phyloP scores from a whole-genome alignment of 2,888 invertebrate species.

The Chirona hameri region DNA sequence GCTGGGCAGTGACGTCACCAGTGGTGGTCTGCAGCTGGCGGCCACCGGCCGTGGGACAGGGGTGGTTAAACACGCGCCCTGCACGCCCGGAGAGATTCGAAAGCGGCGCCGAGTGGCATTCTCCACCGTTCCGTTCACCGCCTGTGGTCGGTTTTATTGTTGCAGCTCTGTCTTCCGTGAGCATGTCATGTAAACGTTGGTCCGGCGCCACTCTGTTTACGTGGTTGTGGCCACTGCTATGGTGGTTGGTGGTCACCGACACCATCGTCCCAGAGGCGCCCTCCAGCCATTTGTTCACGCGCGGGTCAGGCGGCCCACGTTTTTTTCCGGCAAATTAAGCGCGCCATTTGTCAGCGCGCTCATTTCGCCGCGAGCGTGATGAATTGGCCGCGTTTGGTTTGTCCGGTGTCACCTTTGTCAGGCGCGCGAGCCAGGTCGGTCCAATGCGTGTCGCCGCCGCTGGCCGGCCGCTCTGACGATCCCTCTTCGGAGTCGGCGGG shows the following conservation, averaged over 20 bases:
- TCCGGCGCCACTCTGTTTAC: no score
- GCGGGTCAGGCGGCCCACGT: background rate
- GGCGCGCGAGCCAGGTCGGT: background rate
- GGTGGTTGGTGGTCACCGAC: background rate
- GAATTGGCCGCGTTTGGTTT: conserved; percentile 11
- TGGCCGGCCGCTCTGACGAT: background rate
- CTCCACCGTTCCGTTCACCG: background rate
- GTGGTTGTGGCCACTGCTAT: no score
- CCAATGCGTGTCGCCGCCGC: conserved; percentile 6
- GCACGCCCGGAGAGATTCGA: background rate
- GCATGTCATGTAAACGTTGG: no score
- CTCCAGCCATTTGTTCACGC: background rate
- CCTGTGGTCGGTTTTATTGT: conserved; percentile 1
- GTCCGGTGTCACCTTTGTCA: conserved; percentile 6
- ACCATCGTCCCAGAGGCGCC: background rate
- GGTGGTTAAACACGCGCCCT: background rate
- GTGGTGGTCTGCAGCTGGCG: background rate
- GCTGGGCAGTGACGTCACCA: background rate
- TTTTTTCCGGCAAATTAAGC: conserved; percentile 7
- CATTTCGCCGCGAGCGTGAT: background rate
- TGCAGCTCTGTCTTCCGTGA: no score
- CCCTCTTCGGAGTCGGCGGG: no score
- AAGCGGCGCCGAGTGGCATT: background rate
- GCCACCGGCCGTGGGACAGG: background rate
- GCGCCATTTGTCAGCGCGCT: background rate